Conservation (phyloP, 2,113 vertebrate genomes). For the Ciconia stormi region DNA sequence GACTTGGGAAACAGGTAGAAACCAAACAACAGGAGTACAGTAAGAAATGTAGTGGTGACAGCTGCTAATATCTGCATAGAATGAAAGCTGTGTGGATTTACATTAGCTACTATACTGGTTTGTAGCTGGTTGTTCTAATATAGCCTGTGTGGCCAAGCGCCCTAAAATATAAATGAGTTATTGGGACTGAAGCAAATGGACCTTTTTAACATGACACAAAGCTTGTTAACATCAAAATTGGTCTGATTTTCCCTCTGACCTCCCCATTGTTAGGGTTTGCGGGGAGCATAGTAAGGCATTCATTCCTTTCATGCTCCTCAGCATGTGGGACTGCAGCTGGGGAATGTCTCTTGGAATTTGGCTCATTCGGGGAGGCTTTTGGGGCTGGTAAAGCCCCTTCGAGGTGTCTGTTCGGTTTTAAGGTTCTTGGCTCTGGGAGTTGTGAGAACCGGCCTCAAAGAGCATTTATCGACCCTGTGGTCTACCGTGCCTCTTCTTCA, state of each 20-base stretch:
- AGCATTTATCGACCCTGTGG: background rate
- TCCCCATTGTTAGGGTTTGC: background rate
- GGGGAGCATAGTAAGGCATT: slow-evolving; percentile 43
- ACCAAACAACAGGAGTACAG: background rate
- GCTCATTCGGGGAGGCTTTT: background rate
- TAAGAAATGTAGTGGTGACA: background rate
- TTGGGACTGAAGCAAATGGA: background rate
- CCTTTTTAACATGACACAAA: background rate
- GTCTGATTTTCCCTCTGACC: slow-evolving; percentile 30
- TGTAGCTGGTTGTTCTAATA: background rate
- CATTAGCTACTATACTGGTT: background rate
- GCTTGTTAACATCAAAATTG: slow-evolving; percentile 43
- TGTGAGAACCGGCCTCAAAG: background rate
- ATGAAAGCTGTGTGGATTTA: background rate
- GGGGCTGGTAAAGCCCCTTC: background rate
- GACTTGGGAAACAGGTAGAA: background rate
- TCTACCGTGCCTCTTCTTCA: background rate
- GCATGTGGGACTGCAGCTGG: slow-evolving; percentile 40
- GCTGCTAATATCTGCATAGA: background rate
- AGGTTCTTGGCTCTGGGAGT: background rate
- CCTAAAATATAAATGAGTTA: slow-evolving; percentile 9
- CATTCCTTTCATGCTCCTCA: background rate
- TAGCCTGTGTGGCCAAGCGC: background rate
- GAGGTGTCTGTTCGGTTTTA: background rate
- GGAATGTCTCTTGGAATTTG: slow-evolving; percentile 39